phyloP scores from a whole-genome alignment of 1,140 invertebrate species.

The Homalodisca vitripennis region DNA sequence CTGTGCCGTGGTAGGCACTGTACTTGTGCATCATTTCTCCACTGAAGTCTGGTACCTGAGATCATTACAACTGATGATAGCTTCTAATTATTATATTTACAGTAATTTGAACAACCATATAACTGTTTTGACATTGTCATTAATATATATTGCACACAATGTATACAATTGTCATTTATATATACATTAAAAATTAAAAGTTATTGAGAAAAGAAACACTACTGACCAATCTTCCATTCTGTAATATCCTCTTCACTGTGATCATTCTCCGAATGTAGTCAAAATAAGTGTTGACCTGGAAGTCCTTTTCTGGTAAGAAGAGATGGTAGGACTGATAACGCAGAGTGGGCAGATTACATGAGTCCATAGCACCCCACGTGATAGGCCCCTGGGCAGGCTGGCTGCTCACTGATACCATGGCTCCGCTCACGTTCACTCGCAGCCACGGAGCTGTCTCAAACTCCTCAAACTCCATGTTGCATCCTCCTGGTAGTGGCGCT shows the following conservation, averaged over 20 bases:
- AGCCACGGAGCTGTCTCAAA: slow-evolving; percentile 66
- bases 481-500: slow-evolving; percentile 78
- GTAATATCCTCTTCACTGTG: slow-evolving; percentile 54
- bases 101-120: too few species aligned
- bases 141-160: too few species aligned
- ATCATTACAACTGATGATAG: too few species aligned
- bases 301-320: slow-evolving; percentile 60
- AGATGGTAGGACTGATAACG: slow-evolving; percentile 62
- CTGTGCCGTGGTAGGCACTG: slow-evolving; percentile 62
- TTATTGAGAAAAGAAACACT: slow-evolving; percentile 25
- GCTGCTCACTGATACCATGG: slow-evolving; percentile 58
- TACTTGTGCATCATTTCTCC: slow-evolving; percentile 53
- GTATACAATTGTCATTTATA: too few species aligned
- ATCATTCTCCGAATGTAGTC: slow-evolving; percentile 60
- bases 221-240: slow-evolving; percentile 59
- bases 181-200: too few species aligned
- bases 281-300: slow-evolving; percentile 59
- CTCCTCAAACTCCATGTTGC: slow-evolving; percentile 68
- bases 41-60: slow-evolving; percentile 36
- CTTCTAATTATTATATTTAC: too few species aligned
- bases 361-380: slow-evolving; percentile 35
- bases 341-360: slow-evolving; percentile 45
- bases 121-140: too few species aligned
- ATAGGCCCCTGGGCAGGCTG: slow-evolving; percentile 54
- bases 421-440: slow-evolving; percentile 50